Evolutionary conservation across 2,888 invertebrate species (phyloP), one percentile per base, ranked within the genome.

Genomic region (Volucella zonaria): DNA sequence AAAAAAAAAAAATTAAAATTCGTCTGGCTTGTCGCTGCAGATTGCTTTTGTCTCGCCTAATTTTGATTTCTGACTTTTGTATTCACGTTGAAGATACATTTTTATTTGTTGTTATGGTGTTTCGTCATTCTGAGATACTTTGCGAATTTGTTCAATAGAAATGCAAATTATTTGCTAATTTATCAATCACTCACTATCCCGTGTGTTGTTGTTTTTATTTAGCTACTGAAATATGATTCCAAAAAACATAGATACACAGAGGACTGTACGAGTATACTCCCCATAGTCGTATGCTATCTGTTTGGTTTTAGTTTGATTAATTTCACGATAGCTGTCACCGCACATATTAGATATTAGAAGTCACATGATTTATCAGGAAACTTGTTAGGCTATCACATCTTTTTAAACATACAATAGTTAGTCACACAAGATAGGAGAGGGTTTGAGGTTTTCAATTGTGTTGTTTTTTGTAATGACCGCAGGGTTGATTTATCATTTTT

Each of bases 331-430:
- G 31, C 15, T 71, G 56, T 61, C 62, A 64, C 74, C 58, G 74
- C 68, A 82, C 43, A 67, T 52, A 52, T 59, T 61, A 40, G 12
- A 71, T 47, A 42, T 49, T 68, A 15, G 11, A 40, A 42, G 38
- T 56, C 49, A 75, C 61, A 56, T 78, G 58, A 82, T 70, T 82
- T 74, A 78, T 78, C 74, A 78, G 78, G 82, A 82, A 82, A 70
- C 64, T 43, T 51, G 18, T 74, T 18, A 10, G 10, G 51, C 68
- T 67, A 73, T 82, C 67, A 40, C 64, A 40, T 51, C 42, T 31
- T 31, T 31, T 0, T 6, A 31, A 4, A 6, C 6, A 31, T 2
- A 18, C 18, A 2, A 0, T 3, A 23, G 18, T 23, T 2, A 31
- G 31, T 6, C 31, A 31, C 6, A 31, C 31, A 31, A 31, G 4